These are phyloP conservation scores for Drosophila lacteicornis DNA, from an alignment of 1,140 invertebrate genomes.

Conservation along the genomic window DNA sequence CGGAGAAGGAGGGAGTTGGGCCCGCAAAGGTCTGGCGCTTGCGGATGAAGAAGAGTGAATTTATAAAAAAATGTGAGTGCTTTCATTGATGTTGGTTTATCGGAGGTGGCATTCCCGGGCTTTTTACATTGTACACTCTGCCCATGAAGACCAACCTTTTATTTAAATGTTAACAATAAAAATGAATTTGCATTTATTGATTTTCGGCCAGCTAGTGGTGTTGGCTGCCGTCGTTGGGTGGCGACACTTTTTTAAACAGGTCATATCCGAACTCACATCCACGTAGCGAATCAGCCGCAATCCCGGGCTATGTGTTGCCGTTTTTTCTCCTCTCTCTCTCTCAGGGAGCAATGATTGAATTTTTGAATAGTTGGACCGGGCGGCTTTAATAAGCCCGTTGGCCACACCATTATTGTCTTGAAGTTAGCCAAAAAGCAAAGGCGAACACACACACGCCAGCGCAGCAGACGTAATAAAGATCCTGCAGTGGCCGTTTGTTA, in stretches of 20 bases:
- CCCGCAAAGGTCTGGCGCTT: constrained; percentile 43
- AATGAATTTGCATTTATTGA: constrained; percentile 64
- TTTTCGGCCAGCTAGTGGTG: constrained; percentile 24
- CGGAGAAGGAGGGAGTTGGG: not conserved
- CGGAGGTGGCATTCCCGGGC: constrained; percentile 46
- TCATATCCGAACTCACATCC: constrained; percentile 22
- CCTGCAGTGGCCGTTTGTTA: constrained; percentile 62
- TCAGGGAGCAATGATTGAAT: not conserved
- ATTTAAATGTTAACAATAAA: constrained; percentile 66
- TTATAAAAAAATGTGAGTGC: constrained; percentile 47
- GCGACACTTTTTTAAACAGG: constrained; percentile 38
- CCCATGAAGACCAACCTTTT: constrained; percentile 57
- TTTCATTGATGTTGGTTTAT: constrained; percentile 62
- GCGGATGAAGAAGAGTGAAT: constrained; percentile 34
- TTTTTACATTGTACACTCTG: constrained; percentile 54
- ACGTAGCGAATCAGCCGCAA: constrained; percentile 19
- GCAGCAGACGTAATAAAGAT: constrained; percentile 51
- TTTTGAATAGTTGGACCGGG: constrained; percentile 9
- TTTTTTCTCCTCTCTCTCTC: not conserved
- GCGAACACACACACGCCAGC: constrained; percentile 20
- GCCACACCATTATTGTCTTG: constrained; percentile 32
- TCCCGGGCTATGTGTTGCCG: not conserved
- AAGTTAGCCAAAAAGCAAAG: constrained; percentile 27
- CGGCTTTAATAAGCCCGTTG: constrained; percentile 39
- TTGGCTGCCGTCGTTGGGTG: constrained; percentile 5